These are phyloP conservation scores for Chauna torquata DNA, from an alignment of 2,113 vertebrate species.

Conservation along the genomic window DNA sequence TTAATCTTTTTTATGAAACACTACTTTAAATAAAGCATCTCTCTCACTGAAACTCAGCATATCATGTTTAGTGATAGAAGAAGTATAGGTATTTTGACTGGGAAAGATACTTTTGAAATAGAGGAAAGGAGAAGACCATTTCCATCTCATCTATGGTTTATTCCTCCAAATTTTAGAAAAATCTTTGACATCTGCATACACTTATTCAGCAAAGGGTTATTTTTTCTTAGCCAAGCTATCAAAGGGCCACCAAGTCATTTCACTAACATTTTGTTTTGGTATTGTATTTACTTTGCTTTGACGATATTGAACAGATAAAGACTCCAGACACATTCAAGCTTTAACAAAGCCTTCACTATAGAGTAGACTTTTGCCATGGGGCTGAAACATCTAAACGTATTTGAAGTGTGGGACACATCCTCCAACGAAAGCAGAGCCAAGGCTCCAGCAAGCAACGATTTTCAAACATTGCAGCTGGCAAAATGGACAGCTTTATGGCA, in stretches of 20 bases:
- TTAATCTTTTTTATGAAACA: constrained; percentile 33
- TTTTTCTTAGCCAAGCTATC: neutral
- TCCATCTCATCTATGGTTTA: neutral
- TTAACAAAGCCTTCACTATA: neutral
- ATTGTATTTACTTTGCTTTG: neutral
- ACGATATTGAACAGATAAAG: neutral
- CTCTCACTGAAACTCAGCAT: neutral
- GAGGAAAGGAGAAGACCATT: neutral
- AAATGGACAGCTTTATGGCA: neutral
- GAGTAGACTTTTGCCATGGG: neutral
- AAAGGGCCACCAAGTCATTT: neutral
- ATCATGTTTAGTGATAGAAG: neutral
- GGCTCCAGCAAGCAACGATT: neutral
- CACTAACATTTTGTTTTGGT: neutral
- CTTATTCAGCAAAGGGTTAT: neutral
- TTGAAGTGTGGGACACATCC: neutral
- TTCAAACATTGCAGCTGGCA: neutral
- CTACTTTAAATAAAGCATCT: constrained; percentile 22
- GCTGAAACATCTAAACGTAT: neutral
- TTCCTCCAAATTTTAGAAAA: neutral
- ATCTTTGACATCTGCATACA: neutral
- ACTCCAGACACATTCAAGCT: neutral
- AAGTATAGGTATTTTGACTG: neutral
- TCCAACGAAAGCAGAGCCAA: neutral
- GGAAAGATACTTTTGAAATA: neutral